These are phyloP conservation scores for Brachionus koreanus DNA, from an alignment of 1,140 invertebrate species.

Conservation along the genomic window DNA sequence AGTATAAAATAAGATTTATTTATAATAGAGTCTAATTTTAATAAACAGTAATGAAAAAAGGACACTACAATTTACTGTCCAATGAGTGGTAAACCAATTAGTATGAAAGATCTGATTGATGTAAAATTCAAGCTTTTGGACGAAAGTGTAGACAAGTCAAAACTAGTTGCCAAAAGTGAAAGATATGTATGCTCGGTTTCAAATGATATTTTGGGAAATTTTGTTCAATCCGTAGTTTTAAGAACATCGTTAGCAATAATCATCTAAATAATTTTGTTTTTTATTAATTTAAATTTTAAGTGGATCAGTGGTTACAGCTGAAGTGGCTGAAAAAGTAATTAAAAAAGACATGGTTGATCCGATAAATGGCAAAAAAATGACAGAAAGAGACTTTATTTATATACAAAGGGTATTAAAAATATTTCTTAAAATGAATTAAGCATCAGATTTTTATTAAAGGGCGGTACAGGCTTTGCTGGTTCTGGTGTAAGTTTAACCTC, in stretches of 20 bases:
- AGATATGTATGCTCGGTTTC: slow-evolving; percentile 96
- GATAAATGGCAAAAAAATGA: slow-evolving; percentile 77
- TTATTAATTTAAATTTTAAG: slow-evolving; percentile 62
- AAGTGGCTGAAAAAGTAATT: slow-evolving; percentile 92
- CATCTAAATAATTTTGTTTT: no score
- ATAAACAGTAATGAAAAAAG: slow-evolving; percentile 54
- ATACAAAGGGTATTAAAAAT: slow-evolving; percentile 71
- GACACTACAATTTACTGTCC: slow-evolving; percentile 82
- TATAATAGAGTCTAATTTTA: slow-evolving; percentile 47
- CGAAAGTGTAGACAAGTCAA: slow-evolving; percentile 63
- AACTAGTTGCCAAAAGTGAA: slow-evolving; percentile 64
- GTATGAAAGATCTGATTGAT: slow-evolving; percentile 84
- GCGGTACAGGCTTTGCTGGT: slow-evolving; percentile 86
- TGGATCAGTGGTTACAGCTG: slow-evolving; percentile 90
- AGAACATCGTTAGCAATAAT: slow-evolving; percentile 53
- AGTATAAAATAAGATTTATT: slow-evolving; percentile 52
- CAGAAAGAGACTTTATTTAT: slow-evolving; percentile 84
- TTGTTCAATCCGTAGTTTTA: slow-evolving; percentile 84
- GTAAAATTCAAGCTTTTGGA: slow-evolving; percentile 80
- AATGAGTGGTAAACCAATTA: slow-evolving; percentile 80
- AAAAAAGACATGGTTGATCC: slow-evolving; percentile 96
- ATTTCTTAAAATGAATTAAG: not conserved
- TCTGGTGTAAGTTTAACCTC: slow-evolving; percentile 78
- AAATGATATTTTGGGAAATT: slow-evolving; percentile 88
- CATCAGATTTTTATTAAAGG: slow-evolving; percentile 61